Evolutionary conservation across 2,113 vertebrate species (phyloP).

Genomic region (Tinamus guttatus): DNA sequence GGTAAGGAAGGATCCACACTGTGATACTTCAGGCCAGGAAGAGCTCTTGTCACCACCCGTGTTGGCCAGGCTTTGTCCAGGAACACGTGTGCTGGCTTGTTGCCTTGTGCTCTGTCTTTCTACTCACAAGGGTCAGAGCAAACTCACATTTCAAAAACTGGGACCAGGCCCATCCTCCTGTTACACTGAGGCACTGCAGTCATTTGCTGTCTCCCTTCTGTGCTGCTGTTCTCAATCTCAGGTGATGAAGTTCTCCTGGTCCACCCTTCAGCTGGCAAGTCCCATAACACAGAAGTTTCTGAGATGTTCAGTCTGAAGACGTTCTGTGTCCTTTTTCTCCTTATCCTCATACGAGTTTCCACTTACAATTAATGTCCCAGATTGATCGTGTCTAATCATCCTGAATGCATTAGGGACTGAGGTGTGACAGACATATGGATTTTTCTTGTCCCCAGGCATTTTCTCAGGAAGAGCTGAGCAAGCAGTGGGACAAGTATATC

Average conservation of each 20-base stretch:
- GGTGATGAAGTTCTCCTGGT: background rate
- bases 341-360: background rate
- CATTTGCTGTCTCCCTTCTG: background rate
- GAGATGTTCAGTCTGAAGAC: background rate
- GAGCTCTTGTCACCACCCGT: fast-evolving
- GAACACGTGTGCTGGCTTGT: fast-evolving
- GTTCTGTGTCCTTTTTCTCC: background rate
- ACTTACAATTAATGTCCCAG: background rate
- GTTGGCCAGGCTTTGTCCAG: background rate
- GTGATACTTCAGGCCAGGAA: background rate
- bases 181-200: fast-evolving
- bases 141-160: fast-evolving
- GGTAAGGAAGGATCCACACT: constrained; percentile 71
- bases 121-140: background rate
- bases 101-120: background rate
- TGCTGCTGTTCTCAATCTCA: background rate
- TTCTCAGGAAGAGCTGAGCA: constrained; percentile 75
- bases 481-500: constrained; percentile 85
- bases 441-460: constrained; percentile 54
- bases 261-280: background rate
- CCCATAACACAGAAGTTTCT: background rate
- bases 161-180: background rate
- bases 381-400: fast-evolving
- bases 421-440: background rate
- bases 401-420: fast-evolving